Evolutionary conservation across 2,888 invertebrate species (phyloP).

Genomic region (Campoplex nolae): DNA sequence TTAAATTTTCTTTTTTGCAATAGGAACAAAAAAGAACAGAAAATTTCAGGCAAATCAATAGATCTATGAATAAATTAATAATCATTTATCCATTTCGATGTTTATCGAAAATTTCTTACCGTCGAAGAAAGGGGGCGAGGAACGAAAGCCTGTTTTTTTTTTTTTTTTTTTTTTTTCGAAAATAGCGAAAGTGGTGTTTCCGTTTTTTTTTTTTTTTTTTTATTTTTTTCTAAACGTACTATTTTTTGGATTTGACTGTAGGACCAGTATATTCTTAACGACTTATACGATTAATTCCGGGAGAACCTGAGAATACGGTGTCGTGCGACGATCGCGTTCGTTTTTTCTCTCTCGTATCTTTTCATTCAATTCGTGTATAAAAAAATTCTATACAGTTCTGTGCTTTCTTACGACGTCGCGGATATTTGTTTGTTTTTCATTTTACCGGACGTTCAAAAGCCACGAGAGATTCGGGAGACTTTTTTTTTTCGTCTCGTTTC

Average conservation of each 20-base stretch:
- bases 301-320: slow-evolving; percentile 22
- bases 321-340: slow-evolving; percentile 5
- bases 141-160: neutral
- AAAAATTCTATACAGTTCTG: slow-evolving; percentile 1
- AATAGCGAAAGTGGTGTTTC: neutral
- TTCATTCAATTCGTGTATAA: neutral
- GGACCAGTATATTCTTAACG: neutral
- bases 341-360: slow-evolving; percentile 8
- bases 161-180: neutral
- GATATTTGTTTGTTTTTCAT: neutral
- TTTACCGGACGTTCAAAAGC: slow-evolving; percentile 1
- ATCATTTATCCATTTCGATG: neutral
- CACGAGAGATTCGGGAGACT: neutral
- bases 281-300: slow-evolving; percentile 29
- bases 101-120: neutral
- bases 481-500: slow-evolving; percentile 18
- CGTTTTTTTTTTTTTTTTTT: neutral
- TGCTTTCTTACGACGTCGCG: neutral
- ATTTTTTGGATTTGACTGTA: slow-evolving; percentile 7
- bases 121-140: neutral
- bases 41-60: neutral
- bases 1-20: neutral
- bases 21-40: neutral
- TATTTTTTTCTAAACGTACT: neutral
- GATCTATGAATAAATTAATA: slow-evolving; percentile 4